Conservation (phyloP, 2,797 vertebrate species). For the Kryptolebias ocellatus region DNA sequence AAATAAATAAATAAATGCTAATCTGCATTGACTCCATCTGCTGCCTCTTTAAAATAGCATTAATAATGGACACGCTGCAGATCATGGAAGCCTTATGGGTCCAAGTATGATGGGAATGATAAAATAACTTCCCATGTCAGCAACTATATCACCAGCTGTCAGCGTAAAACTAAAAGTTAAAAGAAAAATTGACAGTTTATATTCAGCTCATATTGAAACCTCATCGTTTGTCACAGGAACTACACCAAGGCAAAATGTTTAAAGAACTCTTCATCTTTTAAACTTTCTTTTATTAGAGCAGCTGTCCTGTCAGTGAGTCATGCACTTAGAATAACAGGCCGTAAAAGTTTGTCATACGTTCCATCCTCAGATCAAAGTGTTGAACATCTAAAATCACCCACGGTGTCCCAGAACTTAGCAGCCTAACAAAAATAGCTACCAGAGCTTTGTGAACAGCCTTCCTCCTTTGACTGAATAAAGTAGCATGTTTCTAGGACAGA, state of each 20-base stretch:
- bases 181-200: constrained; percentile 59
- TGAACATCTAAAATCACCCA: constrained; percentile 66
- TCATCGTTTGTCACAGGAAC: constrained; percentile 30
- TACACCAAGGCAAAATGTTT: constrained; percentile 23
- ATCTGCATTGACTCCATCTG: constrained; percentile 28
- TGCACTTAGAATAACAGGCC: constrained; percentile 48
- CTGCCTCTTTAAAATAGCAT: constrained; percentile 31
- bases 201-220: constrained; percentile 39
- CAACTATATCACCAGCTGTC: constrained; percentile 43
- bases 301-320: constrained; percentile 44
- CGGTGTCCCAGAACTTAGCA: constrained; percentile 64
- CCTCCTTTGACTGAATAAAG: constrained; percentile 46
- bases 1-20: constrained; percentile 6
- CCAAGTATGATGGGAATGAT: constrained; percentile 28
- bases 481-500: constrained; percentile 67
- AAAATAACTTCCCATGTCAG: constrained; percentile 59
- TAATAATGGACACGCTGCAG: constrained; percentile 52
- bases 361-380: constrained; percentile 56
- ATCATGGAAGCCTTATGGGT: constrained; percentile 39
- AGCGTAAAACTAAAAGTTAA: constrained; percentile 51
- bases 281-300: constrained; percentile 53
- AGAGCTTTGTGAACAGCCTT: constrained; percentile 46
- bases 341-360: constrained; percentile 51
- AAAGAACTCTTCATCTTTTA: constrained; percentile 32
- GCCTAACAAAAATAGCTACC: constrained; percentile 62